Evolutionary conservation across 2,888 invertebrate genomes (phyloP), one percentile per base, ranked within the genome.

Genomic region (Thelaira solivaga): DNA sequence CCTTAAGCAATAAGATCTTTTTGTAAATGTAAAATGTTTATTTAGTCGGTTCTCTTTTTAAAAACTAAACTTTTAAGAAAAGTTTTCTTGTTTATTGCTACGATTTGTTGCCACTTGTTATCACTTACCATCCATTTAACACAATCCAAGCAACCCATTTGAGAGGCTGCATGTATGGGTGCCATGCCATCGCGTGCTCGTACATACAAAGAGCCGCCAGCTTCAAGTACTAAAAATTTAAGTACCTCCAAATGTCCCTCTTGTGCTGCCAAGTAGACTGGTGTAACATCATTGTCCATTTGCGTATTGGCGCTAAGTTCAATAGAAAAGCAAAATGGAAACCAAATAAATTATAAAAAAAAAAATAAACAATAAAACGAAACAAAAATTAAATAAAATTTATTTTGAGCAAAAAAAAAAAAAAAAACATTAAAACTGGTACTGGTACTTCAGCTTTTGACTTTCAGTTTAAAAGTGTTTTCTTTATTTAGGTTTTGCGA

Each of bases 211-310:
- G 95, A 92, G 0, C 96, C 96, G 4, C 95, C 95, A 4, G 95
- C 95, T 87, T 95, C 94, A 83, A 94, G 90, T 75, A 96, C 95
- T 84, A 96, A 90, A 90, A 95, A 95, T 88, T 95, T 94, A 67
- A 96, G 92, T 49, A 96, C 95, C 51, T 96, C 95, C 83, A 96
- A 90, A 88, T 96, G 95, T 1, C 96, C 96, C 85, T 95, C 95
- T 89, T 96, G 96, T 0, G 96, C 95, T 10, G 96, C 96, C 85
- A 96, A 90, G 89, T 96, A 96, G 34, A 95, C 95, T 49, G 96
- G 95, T 34, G 96, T 96, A 83, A 96, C 96, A 89, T 96, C 96
- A 89, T 96, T 96, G 90, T 96, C 95, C 95, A 96, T 96, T 89
- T 96, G 96, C 83, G 94, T 94, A 90, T 96, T 96, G 82, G 96